A percentile compares a stretch with the other conserved stretches of the same genome.
Evolutionary conservation across 2,113 vertebrate species (phyloP).

Genomic region (Tauraco erythrolophus): DNA sequence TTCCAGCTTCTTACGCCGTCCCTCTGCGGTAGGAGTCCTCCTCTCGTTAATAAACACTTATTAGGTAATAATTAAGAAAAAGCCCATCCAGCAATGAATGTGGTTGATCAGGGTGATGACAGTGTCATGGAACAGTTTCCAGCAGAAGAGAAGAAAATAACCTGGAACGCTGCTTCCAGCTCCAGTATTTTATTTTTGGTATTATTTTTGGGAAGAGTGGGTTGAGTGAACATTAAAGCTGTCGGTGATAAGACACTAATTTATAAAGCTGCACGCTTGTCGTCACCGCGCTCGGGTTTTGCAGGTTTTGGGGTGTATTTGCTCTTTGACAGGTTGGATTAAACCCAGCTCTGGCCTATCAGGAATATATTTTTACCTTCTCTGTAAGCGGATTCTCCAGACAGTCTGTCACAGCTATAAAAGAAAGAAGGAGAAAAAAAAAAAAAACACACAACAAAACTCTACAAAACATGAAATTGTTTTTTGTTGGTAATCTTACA

Average conservation of each 20-base stretch:
- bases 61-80: too few relatives aligned
- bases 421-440: not conserved
- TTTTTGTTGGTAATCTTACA: conserved; percentile 1
- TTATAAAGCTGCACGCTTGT: not conserved
- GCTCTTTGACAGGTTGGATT: not conserved
- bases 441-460: not conserved
- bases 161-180: not conserved
- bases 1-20: not conserved
- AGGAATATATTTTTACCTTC: not conserved
- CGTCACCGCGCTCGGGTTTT: not conserved
- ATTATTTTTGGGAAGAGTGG: not conserved
- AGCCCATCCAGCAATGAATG: not conserved
- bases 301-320: not conserved
- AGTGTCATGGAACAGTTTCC: accelerated
- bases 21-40: not conserved
- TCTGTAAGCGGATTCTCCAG: not conserved
- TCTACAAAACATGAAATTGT: too few relatives aligned
- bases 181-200: not conserved
- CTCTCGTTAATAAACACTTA: not conserved
- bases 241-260: not conserved
- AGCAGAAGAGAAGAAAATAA: not conserved
- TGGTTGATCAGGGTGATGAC: not conserved
- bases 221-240: not conserved
- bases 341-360: not conserved
- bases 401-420: not conserved